Evolutionary conservation across 2,888 invertebrate species (phyloP), one percentile per base, ranked within the genome.

Genomic region (Lapara coniferarum): DNA sequence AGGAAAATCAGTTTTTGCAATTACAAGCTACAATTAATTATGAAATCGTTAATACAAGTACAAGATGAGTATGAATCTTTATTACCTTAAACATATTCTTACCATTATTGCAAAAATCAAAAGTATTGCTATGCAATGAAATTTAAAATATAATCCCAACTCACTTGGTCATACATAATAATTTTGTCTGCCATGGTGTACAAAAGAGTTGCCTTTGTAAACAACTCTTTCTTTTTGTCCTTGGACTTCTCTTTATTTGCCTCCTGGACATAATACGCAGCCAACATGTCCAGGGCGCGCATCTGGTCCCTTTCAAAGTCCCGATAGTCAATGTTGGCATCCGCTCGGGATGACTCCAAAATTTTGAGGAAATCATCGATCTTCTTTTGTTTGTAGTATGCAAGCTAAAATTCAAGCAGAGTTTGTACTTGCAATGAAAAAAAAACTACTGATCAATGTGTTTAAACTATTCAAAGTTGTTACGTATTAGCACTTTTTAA

Each of bases 171-270:
- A 92, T 99, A 99, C 99, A 99, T 99, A 82, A 99, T 98, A 89
- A 99, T 99, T 93, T 99, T 99, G 87, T 99, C 99, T 7, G 99
- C 99, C 74, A 98, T 98, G 0, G 98, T 98, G 86, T 99, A 99
- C n/a, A 99, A 92, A 67, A 98, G 95, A 0, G 99, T 99, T 3
- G 99, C 99, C 94, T 98, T 98, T 44, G 97, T 97, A 83, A 99
- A 99, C 16, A 98, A 94, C 78, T 99, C 99, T 72, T 98, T 95
- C 86, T 98, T 98, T 83, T 97, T 97, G 77, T 99, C 99, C 85
- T 99, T 99, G 68, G 96, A 96, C 86, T 99, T 98, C 87, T 99
- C 99, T 68, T 97, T 96, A 85, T 98, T 98, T 1, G 98, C 99
- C 89, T 98, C 96, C 86, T 98, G 98, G 0, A 99, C 99, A 95